A percentile compares a stretch with the other conserved stretches of the same genome.
Conservation (phyloP, 2,797 vertebrate genomes). For the Centropyge bicolor region DNA sequence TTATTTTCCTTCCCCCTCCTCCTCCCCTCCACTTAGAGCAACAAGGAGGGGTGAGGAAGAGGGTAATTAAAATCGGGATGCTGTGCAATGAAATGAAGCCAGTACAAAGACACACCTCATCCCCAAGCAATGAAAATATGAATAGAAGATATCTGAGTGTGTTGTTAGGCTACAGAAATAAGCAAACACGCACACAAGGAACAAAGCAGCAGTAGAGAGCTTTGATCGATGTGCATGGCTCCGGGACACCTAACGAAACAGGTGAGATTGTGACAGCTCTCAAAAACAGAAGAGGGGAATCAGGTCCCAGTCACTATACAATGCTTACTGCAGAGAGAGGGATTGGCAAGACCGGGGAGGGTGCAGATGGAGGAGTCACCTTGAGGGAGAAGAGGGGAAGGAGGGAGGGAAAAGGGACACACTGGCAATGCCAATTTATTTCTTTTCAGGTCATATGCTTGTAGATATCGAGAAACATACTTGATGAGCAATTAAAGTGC, state of each 20-base stretch:
- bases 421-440: constrained; percentile 58
- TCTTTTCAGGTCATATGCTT: constrained; percentile 67
- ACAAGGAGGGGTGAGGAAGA: constrained; percentile 47
- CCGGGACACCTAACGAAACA: constrained; percentile 40
- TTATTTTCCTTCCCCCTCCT: constrained; percentile 32
- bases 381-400: constrained; percentile 72
- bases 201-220: constrained; percentile 30
- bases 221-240: constrained; percentile 50
- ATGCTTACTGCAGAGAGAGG: constrained; percentile 60
- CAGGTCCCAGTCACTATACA: constrained; percentile 46
- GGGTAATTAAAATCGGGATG: constrained; percentile 72
- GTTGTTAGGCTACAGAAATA: constrained; percentile 4
- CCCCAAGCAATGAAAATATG: constrained; percentile 25
- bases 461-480: constrained; percentile 34
- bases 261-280: constrained; percentile 48
- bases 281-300: constrained; percentile 16
- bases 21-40: constrained; percentile 17
- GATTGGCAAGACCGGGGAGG: constrained; percentile 71
- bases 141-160: constrained; percentile 6
- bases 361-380: constrained; percentile 86
- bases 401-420: constrained; percentile 51
- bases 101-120: constrained; percentile 32
- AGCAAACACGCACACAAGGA: background rate
- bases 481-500: constrained; percentile 18
- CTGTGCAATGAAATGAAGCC: constrained; percentile 59